phyloP scores from a whole-genome alignment of 2,888 invertebrate species.

The Orthonychiurus folsomi region DNA sequence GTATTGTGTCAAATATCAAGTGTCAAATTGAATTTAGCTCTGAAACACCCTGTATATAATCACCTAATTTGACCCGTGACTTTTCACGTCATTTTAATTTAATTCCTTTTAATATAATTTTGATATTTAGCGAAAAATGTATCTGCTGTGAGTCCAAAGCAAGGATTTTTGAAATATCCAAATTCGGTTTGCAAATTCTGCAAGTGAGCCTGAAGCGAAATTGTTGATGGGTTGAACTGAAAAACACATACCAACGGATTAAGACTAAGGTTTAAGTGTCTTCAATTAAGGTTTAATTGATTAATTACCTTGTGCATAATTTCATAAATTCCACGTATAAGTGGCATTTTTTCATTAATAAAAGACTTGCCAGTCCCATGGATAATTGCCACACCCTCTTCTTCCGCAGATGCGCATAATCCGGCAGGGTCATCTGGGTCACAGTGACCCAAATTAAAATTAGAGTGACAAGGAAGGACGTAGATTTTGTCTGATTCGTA shows the following conservation, averaged over 20 bases:
- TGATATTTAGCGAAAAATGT: not conserved
- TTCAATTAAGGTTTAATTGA: too few relatives aligned
- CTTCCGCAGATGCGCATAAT: not conserved
- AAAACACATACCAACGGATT: too few relatives aligned
- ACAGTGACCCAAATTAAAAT: not conserved
- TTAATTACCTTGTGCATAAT: not conserved
- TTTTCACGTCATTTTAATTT: too few relatives aligned
- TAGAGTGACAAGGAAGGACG: not conserved
- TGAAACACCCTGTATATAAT: too few relatives aligned
- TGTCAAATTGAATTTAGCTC: too few relatives aligned
- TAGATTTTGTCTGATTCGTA: not conserved
- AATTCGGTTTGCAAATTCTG: not conserved
- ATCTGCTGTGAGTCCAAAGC: not conserved
- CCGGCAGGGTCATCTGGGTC: not conserved
- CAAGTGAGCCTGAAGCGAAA: not conserved
- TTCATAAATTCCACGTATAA: not conserved
- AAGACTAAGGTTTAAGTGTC: too few relatives aligned
- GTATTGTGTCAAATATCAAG: too few relatives aligned
- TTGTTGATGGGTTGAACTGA: not conserved
- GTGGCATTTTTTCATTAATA: not conserved
- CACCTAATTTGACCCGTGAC: too few relatives aligned
- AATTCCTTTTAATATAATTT: too few relatives aligned
- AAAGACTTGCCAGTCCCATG: not conserved
- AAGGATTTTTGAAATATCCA: not conserved
- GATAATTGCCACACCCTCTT: not conserved